Percentiles rank a stretch among this genome's conserved stretches.
Conservation (phyloP, 2,888 invertebrate genomes). For the Cabera pusaria region DNA sequence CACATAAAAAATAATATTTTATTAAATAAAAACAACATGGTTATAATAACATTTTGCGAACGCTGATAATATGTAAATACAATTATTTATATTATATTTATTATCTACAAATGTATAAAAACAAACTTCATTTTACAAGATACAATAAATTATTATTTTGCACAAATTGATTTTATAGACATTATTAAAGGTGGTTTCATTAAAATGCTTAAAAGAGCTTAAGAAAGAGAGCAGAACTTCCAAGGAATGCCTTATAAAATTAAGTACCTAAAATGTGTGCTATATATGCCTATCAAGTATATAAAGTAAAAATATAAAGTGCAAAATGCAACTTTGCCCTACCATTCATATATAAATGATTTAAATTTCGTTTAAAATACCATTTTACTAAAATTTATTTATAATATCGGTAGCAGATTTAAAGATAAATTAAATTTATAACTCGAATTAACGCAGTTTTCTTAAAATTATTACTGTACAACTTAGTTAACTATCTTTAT, state of each 20-base stretch:
- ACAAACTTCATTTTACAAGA: conserved; percentile 5
- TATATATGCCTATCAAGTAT: too few relatives aligned
- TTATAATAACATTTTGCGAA: conserved; percentile 11
- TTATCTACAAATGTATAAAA: conserved; percentile 13
- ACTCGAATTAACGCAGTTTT: conserved; percentile 22
- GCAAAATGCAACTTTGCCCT: conserved; percentile 2
- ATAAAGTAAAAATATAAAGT: conserved; percentile 8
- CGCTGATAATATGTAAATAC: conserved; percentile 14
- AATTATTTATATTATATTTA: conserved; percentile 31
- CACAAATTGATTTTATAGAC: conserved; percentile 17
- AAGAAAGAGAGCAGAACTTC: conserved; percentile 24
- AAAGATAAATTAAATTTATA: conserved; percentile 6
- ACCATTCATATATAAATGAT: too few relatives aligned
- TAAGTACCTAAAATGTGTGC: conserved; percentile 23
- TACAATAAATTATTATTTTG: conserved; percentile 10
- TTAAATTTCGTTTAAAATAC: too few relatives aligned
- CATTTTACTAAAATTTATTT: conserved; percentile 10
- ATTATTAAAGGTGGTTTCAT: conserved; percentile 9
- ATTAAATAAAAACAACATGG: conserved; percentile 8
- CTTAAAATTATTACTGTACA: conserved; percentile 58
- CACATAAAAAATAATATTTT: too few relatives aligned
- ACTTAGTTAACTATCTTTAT: conserved; percentile 61
- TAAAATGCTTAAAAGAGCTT: conserved; percentile 22
- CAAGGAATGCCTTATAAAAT: conserved; percentile 15
- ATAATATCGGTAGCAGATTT: neutral